phyloP scores from a whole-genome alignment of 2,797 vertebrate species.

The Echeneis naucrates region DNA sequence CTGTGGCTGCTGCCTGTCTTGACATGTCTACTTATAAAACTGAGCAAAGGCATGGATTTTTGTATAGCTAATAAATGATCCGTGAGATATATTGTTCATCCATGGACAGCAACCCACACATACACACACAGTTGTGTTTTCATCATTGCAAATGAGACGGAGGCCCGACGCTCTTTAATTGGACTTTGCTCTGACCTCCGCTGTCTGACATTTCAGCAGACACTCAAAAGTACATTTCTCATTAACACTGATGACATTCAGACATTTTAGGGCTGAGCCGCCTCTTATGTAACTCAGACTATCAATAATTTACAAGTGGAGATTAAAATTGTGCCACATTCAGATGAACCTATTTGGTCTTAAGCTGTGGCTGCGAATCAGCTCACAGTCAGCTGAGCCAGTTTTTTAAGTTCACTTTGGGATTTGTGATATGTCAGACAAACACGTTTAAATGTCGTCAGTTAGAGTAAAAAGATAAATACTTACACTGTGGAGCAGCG shows the following conservation, averaged over 20 bases:
- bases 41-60: background rate
- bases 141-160: constrained; percentile 30
- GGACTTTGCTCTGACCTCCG: constrained; percentile 23
- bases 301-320: constrained; percentile 41
- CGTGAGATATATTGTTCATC: background rate
- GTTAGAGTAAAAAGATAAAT: too few species aligned
- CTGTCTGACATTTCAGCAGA: constrained; percentile 47
- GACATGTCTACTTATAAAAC: background rate
- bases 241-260: constrained; percentile 57
- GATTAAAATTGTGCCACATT: constrained; percentile 30
- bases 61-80: background rate
- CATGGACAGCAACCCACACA: background rate
- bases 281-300: constrained; percentile 14
- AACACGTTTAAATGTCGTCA: too few species aligned
- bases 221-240: constrained; percentile 40
- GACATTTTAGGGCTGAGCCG: constrained; percentile 28
- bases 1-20: background rate
- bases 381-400: background rate
- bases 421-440: background rate
- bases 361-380: background rate
- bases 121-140: background rate
- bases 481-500: too few species aligned
- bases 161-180: background rate
- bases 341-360: constrained; percentile 20
- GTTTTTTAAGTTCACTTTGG: background rate